Evolutionary conservation across 2,888 invertebrate genomes (phyloP), one percentile per base, ranked within the genome.

Genomic region (Gymnosoma rotundatum): DNA sequence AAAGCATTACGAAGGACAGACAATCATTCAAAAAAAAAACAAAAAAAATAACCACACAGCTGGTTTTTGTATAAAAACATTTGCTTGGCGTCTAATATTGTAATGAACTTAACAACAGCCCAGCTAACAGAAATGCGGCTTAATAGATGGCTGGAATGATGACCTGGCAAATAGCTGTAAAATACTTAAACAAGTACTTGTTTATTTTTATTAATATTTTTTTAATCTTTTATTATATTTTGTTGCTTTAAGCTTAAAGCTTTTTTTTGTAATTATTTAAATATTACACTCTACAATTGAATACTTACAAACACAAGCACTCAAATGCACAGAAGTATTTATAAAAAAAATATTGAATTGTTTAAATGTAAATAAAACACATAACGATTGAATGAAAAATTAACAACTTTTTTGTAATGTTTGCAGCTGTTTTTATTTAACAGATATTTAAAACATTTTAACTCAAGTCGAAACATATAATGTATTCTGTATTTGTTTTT

Each of bases 351-450:
- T 7, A 45, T 45, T 56, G 45, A 63, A 74, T 45, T 42, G n/a
- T 52, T 73, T 58, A 10, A 76, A 54, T 76, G 60, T 0, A 56
- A 67, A 73, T 52, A 73, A 64, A 83, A 83, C 63, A 56, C 61
- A 58, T 66, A 73, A 54, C 54, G 54, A 18, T 36, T 67, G 54
- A 54, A 18, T n/a, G 20, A 63, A 18, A 25, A 32, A 67, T 32
- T 48, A 58, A 63, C 64, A 60, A 67, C n/a, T 14, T 21, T 38
- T 67, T 74, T 25, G 5, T 61, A 42, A 9, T 64, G 10, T 72
- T 67, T 66, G 66, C 70, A 78, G 72, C 72, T 72, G 70, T 70
- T 70, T 76, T 36, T 36, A 54, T 66, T 42, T 18, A 48, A 36
- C n/a, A 58, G 48, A 32, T 32, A 52, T 12, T 12, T 12, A 42